Conservation (phyloP, 2,888 invertebrate genomes). For the Pandemis cinnamomeana region DNA sequence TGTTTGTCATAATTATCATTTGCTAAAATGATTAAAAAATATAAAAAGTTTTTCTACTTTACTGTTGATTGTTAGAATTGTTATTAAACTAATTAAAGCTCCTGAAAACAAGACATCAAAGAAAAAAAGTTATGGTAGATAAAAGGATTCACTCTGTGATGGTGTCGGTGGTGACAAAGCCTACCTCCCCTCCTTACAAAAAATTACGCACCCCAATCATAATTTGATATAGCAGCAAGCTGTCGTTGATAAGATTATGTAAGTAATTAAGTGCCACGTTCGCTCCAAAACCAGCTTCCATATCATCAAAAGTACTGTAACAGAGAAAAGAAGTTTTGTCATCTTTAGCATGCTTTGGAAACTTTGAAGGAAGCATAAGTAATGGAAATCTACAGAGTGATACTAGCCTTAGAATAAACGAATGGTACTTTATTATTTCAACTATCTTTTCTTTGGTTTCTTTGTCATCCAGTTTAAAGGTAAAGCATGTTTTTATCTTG, state of each 20-base stretch:
- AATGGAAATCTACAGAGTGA: not conserved
- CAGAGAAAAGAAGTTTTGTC: not conserved
- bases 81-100: no score
- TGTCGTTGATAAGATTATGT: slow-evolving; percentile 58
- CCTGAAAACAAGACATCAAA: no score
- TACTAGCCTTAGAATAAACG: slow-evolving; percentile 55
- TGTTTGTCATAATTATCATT: no score
- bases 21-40: no score
- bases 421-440: slow-evolving; percentile 52
- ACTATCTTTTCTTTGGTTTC: slow-evolving; percentile 48
- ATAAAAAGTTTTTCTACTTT: no score
- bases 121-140: no score
- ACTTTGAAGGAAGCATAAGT: not conserved
- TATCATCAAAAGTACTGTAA: slow-evolving; percentile 54
- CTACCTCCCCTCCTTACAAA: not conserved
- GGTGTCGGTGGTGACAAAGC: no score
- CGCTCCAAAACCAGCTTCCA: slow-evolving; percentile 55
- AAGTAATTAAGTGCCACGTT: slow-evolving; percentile 55
- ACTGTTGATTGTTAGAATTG: no score
- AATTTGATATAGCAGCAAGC: slow-evolving; percentile 56
- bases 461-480: slow-evolving; percentile 44
- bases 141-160: no score
- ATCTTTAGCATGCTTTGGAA: not conserved
- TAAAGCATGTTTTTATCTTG: slow-evolving; percentile 48
- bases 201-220: slow-evolving; percentile 53